Evolutionary conservation across 1,140 invertebrate genomes (phyloP), one percentile per base, ranked within the genome.

Genomic region (Papilio dardanus): DNA sequence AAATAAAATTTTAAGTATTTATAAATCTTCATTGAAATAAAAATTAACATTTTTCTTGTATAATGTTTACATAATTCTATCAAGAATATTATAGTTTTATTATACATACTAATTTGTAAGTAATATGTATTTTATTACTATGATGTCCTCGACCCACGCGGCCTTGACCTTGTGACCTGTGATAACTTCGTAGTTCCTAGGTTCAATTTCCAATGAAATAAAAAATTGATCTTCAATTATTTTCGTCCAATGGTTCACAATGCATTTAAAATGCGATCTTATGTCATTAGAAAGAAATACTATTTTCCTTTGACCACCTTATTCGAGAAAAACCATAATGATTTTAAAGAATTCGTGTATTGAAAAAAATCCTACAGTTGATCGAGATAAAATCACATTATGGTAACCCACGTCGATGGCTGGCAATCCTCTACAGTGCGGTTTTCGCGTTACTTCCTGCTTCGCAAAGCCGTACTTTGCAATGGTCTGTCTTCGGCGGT

Each of bases 41-140:
- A 62, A 62, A 58, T 58, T 58, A 28, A 62, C 54, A 62, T 28
- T 30, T 54, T 54, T 54, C 24, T 62, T 28, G 24, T 10, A 62
- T 62, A 62, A 62, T 62, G 21, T 62, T 62, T 62, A 62, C 54
- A 28, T 62, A 28, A 62, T 62, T 5, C n/a, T n/a, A n/a, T n/a
- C 5, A 30, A 28, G 54, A 62, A 62, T 58, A 58, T 58, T 28
- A 58, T 58, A 58, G 21, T 58, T 58, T 58, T 58, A 58, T 24
- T 54, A 54, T 24, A 24, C 21, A 58, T 58, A 58, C 10, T 54
- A 54, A 54, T 54, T 54, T 12, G 0, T 37, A 37, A 37, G 50
- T 54, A 58, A 58, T 24, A 24, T 58, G 3, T 58, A 8, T 58
- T 58, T 28, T 58, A 28, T 14, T 24, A 30, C 1, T 12, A 54